Conservation (phyloP, 2,113 vertebrate genomes). For the Meleagris gallopavo region DNA sequence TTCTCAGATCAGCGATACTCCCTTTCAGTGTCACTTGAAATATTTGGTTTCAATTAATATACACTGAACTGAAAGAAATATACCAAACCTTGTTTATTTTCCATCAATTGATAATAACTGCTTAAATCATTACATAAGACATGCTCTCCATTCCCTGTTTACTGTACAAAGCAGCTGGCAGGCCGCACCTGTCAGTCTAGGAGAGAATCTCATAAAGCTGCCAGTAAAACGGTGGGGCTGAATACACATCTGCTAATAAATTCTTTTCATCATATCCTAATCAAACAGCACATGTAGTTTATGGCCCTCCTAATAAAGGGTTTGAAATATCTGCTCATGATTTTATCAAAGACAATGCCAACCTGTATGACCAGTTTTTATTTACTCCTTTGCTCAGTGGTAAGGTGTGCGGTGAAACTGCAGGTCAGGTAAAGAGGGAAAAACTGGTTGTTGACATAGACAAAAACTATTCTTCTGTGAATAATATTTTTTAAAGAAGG, state of each 20-base stretch:
- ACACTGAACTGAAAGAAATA: constrained; percentile 43
- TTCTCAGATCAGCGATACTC: constrained; percentile 48
- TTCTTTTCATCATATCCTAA: constrained; percentile 81
- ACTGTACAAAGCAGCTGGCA: constrained; percentile 68
- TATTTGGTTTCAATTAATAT: constrained; percentile 73
- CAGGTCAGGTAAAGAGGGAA: background rate
- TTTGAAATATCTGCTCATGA: constrained; percentile 63
- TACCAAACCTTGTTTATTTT: constrained; percentile 54
- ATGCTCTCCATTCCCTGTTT: constrained; percentile 56
- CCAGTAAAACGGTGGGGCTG: constrained; percentile 70
- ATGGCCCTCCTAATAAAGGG: constrained; percentile 61
- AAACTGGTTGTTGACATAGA: constrained; percentile 18
- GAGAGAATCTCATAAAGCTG: constrained; percentile 77
- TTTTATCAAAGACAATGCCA: constrained; percentile 64
- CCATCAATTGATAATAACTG: constrained; percentile 46
- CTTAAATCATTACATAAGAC: constrained; percentile 68
- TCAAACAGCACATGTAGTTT: constrained; percentile 73
- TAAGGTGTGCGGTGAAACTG: constrained; percentile 22
- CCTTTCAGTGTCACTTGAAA: constrained; percentile 47
- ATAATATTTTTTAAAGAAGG: background rate
- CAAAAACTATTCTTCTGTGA: background rate
- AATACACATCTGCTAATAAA: constrained; percentile 78
- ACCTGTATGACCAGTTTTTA: constrained; percentile 25
- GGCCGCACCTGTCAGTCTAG: constrained; percentile 71
- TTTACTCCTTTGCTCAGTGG: constrained; percentile 38